phyloP scores from a whole-genome alignment of 1,140 invertebrate species.

The Metopolophium dirhodum region DNA sequence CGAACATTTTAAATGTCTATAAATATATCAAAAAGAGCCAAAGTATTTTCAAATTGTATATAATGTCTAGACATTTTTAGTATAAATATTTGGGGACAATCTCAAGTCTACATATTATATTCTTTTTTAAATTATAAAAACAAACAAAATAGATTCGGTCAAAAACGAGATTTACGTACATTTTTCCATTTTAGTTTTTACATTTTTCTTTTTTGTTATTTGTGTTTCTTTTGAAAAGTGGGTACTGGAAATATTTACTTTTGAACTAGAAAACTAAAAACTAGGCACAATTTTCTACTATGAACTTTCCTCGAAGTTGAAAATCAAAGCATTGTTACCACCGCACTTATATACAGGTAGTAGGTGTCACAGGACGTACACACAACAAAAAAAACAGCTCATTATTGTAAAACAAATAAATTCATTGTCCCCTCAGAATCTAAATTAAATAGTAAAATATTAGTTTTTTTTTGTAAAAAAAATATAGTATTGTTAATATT shows the following conservation, averaged over 20 bases:
- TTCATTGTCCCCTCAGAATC: too few species aligned
- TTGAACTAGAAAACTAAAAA: neutral
- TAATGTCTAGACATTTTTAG: neutral
- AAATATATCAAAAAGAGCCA: too few species aligned
- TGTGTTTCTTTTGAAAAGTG: neutral
- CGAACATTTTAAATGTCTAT: too few species aligned
- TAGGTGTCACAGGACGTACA: neutral
- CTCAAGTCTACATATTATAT: neutral
- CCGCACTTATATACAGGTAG: too few species aligned
- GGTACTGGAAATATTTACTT: neutral
- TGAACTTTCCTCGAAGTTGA: neutral
- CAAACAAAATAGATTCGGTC: neutral
- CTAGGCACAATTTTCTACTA: neutral
- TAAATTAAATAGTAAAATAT: too few species aligned
- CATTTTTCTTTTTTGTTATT: neutral
- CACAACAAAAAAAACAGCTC: too few species aligned
- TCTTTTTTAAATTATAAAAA: neutral
- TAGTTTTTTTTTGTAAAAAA: too few species aligned
- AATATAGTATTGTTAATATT: too few species aligned
- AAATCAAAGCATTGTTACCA: too few species aligned
- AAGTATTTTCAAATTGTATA: too few species aligned
- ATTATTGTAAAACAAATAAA: too few species aligned
- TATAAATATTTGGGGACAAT: neutral
- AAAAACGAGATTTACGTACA: neutral
- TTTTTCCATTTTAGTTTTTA: too few species aligned